Conservation (phyloP, 2,888 invertebrate genomes). For the Scrobipalpa costella region DNA sequence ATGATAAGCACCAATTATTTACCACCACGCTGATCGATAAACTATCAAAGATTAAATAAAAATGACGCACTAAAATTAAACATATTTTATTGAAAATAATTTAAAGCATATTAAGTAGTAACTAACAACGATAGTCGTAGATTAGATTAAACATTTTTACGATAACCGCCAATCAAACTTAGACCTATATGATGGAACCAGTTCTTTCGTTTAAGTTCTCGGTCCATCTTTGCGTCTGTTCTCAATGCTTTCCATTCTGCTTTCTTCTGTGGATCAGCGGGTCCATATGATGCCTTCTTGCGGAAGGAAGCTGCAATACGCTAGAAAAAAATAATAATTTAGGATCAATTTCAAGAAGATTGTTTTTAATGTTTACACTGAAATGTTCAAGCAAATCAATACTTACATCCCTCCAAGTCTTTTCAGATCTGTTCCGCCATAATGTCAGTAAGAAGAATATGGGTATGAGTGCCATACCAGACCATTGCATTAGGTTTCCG, state of each 20-base stretch:
- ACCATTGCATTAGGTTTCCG: slow-evolving; percentile 62
- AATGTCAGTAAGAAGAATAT: slow-evolving; percentile 57
- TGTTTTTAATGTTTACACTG: too few relatives aligned
- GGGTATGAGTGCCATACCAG: slow-evolving; percentile 67
- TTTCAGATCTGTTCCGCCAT: slow-evolving; percentile 62
- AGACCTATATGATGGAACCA: slow-evolving; percentile 64
- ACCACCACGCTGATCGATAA: background rate
- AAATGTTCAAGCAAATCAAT: too few relatives aligned
- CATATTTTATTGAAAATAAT: background rate
- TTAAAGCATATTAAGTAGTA: slow-evolving; percentile 1
- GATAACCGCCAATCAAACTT: slow-evolving; percentile 63
- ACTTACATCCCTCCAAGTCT: slow-evolving; percentile 51
- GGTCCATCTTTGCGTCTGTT: slow-evolving; percentile 63
- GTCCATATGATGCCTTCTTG: slow-evolving; percentile 72
- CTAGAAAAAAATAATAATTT: background rate
- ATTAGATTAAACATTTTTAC: slow-evolving; percentile 33
- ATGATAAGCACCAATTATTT: background rate
- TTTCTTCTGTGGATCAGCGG: slow-evolving; percentile 72
- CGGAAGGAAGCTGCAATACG: slow-evolving; percentile 47
- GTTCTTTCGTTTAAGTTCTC: slow-evolving; percentile 55
- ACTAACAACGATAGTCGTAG: background rate
- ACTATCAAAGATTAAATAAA: background rate
- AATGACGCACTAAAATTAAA: background rate
- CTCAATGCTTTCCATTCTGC: slow-evolving; percentile 83
- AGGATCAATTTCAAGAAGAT: background rate